Evolutionary conservation across 2,888 invertebrate genomes (phyloP), one percentile per base, ranked within the genome.

Genomic region (Cerastoderma edule): DNA sequence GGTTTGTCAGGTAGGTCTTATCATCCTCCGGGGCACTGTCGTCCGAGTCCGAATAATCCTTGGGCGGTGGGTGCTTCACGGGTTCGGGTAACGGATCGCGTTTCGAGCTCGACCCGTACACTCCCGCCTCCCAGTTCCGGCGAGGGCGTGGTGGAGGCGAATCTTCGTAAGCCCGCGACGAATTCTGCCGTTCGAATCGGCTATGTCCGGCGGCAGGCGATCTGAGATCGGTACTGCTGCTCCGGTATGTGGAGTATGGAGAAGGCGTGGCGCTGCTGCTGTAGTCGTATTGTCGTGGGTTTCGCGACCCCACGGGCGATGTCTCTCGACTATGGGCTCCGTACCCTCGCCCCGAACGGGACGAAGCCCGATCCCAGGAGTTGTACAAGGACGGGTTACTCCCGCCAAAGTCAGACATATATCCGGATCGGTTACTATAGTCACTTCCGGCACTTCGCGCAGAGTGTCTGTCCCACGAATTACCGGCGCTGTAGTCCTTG

Each of bases 21-120:
- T 90, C 90, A 30, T 89, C 89, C 69, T 90, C 90, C 0, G 90
- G 90, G 0, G 88, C 87, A 75, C 90, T 90, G 67, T 89, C 89
- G 64, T 88, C 87, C 64, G 88, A 88, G 54, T 82, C 83, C 10
- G 83, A 78, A 54, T 84, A 82, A 66, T 80, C 72, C 19, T 78
- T 83, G 16, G 80, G 83, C 24, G 83, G 77, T 13, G 80, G 83
- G 22, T 80, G 78, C 54, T 78, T 83, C 13, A 82, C 82, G 8
- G 80, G 72, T 54, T 72, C 75, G 27, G 72, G 78, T 6, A 75
- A 39, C 13, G 78, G 44, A 32, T 76, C 80, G n/a, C 78, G 73
- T 28, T 53, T 22, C 16, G 53, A 35, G 27, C 33, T 65, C 32
- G 75, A 64, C n/a, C 83, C 78, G 60, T 80, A 80, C 1, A 77